Evolutionary conservation across 1,140 invertebrate species (phyloP).

Genomic region (Elymnias hypermnestra): DNA sequence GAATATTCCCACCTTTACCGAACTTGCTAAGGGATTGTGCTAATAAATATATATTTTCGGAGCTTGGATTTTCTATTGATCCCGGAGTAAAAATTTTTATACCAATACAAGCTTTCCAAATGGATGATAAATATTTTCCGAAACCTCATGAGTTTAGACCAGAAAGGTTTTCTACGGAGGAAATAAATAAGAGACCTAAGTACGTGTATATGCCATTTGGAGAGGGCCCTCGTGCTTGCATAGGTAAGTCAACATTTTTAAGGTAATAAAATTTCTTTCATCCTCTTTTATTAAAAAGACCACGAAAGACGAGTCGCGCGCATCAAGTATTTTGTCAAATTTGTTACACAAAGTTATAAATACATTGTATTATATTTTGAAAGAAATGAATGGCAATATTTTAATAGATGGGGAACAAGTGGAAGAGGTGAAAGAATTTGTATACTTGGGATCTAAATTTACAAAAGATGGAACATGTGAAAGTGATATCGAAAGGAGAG

Average conservation of each 20-base stretch:
- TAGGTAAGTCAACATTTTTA: slow-evolving; percentile 24
- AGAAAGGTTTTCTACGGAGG: slow-evolving; percentile 9
- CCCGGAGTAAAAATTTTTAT: slow-evolving; percentile 21
- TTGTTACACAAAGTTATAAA: too few relatives aligned
- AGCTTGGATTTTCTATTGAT: slow-evolving; percentile 20
- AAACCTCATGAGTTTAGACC: slow-evolving; percentile 17
- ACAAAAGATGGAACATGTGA: too few relatives aligned
- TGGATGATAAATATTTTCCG: slow-evolving; percentile 20
- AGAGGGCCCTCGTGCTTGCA: slow-evolving; percentile 25
- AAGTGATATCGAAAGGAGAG: too few relatives aligned
- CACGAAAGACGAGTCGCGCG: too few relatives aligned
- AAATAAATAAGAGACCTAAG: background rate
- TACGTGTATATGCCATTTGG: slow-evolving; percentile 24
- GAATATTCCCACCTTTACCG: slow-evolving; percentile 19
- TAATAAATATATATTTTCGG: slow-evolving; percentile 19
- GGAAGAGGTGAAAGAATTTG: too few relatives aligned
- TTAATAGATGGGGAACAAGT: too few relatives aligned
- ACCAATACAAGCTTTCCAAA: slow-evolving; percentile 18
- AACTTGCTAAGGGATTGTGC: slow-evolving; percentile 15
- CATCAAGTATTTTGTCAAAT: too few relatives aligned
- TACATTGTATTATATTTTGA: too few relatives aligned
- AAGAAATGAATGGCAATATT: too few relatives aligned
- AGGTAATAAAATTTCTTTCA: too few relatives aligned
- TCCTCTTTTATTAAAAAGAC: too few relatives aligned
- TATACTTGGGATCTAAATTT: too few relatives aligned